Conservation (phyloP, 1,140 invertebrate species). For the Wiebesia pumilae region DNA sequence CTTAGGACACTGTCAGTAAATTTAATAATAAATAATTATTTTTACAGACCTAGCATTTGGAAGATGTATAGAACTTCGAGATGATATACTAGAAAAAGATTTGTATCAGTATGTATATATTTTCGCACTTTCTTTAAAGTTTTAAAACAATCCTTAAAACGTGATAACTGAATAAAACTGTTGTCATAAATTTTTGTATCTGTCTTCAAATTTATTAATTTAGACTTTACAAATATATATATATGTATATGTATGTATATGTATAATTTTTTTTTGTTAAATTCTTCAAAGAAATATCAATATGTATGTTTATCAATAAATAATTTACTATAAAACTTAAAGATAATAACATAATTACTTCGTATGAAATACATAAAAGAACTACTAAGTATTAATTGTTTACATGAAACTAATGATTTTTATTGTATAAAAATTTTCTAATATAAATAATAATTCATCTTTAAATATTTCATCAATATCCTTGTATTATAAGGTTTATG, state of each 20-base stretch:
- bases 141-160: neutral
- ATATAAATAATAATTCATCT: too few species aligned
- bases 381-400: too few species aligned
- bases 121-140: neutral
- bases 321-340: neutral
- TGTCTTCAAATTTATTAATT: neutral
- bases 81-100: constrained; percentile 78
- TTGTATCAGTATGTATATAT: constrained; percentile 76
- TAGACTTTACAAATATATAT: neutral
- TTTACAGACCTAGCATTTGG: constrained; percentile 87
- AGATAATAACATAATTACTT: neutral
- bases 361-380: too few species aligned
- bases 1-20: neutral
- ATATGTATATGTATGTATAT: neutral
- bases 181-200: neutral
- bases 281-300: too few species aligned
- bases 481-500: too few species aligned
- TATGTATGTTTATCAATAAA: neutral
- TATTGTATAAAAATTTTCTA: too few species aligned
- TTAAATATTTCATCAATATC: too few species aligned
- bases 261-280: neutral
- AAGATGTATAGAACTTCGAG: constrained; percentile 81
- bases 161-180: neutral
- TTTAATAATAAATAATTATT: constrained; percentile 62
- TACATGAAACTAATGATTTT: too few species aligned